phyloP scores from a whole-genome alignment of 1,140 invertebrate genomes.

The Zophobas atratus region DNA sequence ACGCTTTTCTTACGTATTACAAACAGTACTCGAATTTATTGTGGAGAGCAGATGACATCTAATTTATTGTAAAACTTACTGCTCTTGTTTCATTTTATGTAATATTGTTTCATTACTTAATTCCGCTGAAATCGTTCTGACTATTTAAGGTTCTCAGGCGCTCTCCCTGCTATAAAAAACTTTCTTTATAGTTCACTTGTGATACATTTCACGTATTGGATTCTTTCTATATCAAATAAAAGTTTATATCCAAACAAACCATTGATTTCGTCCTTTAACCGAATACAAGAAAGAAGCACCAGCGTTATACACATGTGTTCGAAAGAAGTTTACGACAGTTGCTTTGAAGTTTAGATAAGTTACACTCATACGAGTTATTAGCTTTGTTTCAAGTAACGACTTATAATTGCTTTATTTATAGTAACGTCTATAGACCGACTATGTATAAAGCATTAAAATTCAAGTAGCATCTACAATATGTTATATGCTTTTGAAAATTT shows the following conservation, averaged over 20 bases:
- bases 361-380: no score
- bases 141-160: neutral
- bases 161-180: neutral
- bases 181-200: slow-evolving; percentile 16
- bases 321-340: slow-evolving; percentile 14
- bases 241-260: slow-evolving; percentile 35
- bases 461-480: no score
- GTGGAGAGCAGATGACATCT: no score
- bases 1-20: no score
- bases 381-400: no score
- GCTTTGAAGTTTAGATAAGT: neutral
- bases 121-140: neutral
- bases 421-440: no score
- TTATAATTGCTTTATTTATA: no score
- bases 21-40: no score
- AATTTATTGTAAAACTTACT: no score
- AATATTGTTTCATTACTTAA: neutral
- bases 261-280: slow-evolving; percentile 24
- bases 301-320: slow-evolving; percentile 17
- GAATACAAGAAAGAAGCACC: slow-evolving; percentile 5
- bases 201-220: slow-evolving; percentile 33
- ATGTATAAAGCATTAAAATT: no score
- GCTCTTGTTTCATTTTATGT: no score
- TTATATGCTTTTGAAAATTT: no score
- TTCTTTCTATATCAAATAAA: slow-evolving; percentile 30